Evolutionary conservation across 2,888 invertebrate genomes (phyloP), one percentile per base, ranked within the genome.

Genomic region (Acanthacorydalis orientalis): DNA sequence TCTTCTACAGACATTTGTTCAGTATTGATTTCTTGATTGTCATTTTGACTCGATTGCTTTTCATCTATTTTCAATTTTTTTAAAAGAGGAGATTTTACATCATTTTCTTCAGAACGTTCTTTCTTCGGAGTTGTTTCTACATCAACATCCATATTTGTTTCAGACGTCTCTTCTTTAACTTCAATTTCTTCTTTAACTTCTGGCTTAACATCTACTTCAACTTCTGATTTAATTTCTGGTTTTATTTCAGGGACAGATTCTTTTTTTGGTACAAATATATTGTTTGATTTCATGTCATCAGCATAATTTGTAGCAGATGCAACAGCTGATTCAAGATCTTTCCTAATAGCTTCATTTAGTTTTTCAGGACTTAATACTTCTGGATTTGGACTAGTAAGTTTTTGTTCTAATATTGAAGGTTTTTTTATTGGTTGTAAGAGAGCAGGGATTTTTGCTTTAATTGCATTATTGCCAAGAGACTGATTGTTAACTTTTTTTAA

Each of bases 371-470:
- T 50, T 44, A 57, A 59, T 10, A 57, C 56, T 44, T 63, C 54
- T 54, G 64, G 70, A 57, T 72, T 65, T 1, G 69, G 74, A 23
- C 76, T 75, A 43, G 78, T 69, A 49, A 82, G 64, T 58, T 80
- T 81, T 59, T 81, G 80, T 59, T 82, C 82, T 50, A 82, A 64
- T 61, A 81, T 81, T 31, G 80, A 80, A 52, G 75, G 72, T 62
- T 77, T 79, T 50, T 73, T 73, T 51, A 63, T 63, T 52, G 68
- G 68, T 56, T 68, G 69, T 43, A 60, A 52, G 38, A 57, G 50
- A 58, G 63, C 65, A n/a, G 61, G 58, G 11, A 69, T 52, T 52
- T 70, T 61, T 2, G 74, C 67, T 53, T 71, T 71, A 39, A 69
- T 60, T 48, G 65, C 64, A 15, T 65, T 64, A 50, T 69, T 70